Evolutionary conservation across 1,140 invertebrate species (phyloP), one percentile per base, ranked within the genome.

Genomic region (Achroia grisella): DNA sequence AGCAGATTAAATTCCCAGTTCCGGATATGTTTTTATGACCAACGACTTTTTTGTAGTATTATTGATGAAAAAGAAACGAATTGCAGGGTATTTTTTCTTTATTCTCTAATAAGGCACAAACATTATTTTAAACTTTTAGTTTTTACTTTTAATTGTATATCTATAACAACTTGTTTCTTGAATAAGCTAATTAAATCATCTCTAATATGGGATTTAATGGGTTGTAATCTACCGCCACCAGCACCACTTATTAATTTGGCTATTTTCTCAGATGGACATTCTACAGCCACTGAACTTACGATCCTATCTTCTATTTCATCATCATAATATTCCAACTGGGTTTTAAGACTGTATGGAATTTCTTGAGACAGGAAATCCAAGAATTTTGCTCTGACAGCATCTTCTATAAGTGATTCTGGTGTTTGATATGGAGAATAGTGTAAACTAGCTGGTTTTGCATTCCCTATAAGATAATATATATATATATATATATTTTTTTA

Each of bases 361-460:
- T 97, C 94, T 54, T 95, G 87, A 1, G 90, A 88, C 34, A 97
- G 82, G 71, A 91, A 87, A 66, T 98, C 93, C 27, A 98, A 71
- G 10, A 97, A 85, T 61, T 92, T 93, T 13, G 95, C 93, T 59
- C 91, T 87, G 0, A 97, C 91, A 31, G 91, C 91, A 49, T 91
- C 86, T 35, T 89, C 71, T 48, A 94, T 92, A 12, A 97, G 77
- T 1, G 87, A 79, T 62, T 93, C 88, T 0, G 91, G 89, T 11
- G 86, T 69, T 66, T 94, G 89, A 78, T 96, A 78, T 15, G 86
- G 63, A 39, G 91, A 72, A 69, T 90, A 96, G 8, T 90, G 62
- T 90, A 95, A 95, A 10, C 84, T 61, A 8, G 85, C 84, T 0
- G 88, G 80, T 59, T 90, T 89, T 1, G 94, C 91, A 48, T 87